phyloP scores from a whole-genome alignment of 2,797 vertebrate genomes.

The Gymnoscopelus braueri region DNA sequence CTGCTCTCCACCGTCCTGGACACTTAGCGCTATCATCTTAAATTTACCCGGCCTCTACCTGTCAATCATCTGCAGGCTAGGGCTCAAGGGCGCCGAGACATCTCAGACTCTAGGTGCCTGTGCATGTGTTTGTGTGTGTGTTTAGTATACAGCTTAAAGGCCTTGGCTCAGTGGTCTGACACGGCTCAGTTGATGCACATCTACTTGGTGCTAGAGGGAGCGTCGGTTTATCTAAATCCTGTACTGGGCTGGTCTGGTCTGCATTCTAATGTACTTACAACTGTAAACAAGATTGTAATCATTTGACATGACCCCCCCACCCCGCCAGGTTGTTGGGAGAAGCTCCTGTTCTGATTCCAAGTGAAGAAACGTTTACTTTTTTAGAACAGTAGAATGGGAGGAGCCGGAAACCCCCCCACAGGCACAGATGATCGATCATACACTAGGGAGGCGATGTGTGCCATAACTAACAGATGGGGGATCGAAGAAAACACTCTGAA shows the following conservation, averaged over 20 bases:
- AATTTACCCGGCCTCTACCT: conserved; percentile 62
- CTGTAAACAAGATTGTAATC: conserved; percentile 34
- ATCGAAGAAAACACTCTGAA: background rate
- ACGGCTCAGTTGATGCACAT: conserved; percentile 52
- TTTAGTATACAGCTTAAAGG: conserved; percentile 58
- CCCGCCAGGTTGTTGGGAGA: no score
- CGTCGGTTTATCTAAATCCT: conserved; percentile 60
- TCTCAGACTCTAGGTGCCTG: conserved; percentile 20
- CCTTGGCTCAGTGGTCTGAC: conserved; percentile 47
- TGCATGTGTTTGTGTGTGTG: background rate
- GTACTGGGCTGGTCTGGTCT: conserved; percentile 18
- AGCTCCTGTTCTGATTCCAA: no score
- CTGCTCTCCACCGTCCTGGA: conserved; percentile 17
- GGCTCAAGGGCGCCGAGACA: conserved; percentile 62
- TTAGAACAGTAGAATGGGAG: no score
- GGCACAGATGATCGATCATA: no score
- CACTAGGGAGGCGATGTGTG: no score
- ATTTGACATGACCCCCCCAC: conserved; percentile 21
- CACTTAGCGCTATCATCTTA: conserved; percentile 66
- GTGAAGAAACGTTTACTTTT: no score
- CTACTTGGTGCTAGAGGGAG: conserved; percentile 24
- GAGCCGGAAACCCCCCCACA: no score
- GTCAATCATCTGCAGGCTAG: conserved; percentile 66
- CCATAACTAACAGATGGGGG: no score
- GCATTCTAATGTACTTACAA: conserved; percentile 46